Evolutionary conservation across 2,797 vertebrate genomes (phyloP), one percentile per base, ranked within the genome.

Genomic region (Erpetoichthys calabaricus): DNA sequence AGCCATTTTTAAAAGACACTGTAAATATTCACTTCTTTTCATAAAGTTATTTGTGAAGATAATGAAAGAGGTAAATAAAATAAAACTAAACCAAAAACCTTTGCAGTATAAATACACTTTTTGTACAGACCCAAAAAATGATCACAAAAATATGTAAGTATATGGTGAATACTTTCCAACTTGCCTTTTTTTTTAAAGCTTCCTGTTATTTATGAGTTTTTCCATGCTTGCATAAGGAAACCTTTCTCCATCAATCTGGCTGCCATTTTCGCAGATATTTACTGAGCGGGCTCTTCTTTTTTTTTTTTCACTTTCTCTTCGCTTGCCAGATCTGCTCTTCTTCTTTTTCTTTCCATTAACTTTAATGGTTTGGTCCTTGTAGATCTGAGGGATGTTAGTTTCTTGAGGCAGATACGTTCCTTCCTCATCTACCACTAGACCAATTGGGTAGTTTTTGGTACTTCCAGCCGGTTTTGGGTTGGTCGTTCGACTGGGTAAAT

Each of bases 321-420:
- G 89, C 58, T 91, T 87, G 3, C 90, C 90, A 8, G 85, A 75
- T 60, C 93, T 89, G 44, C 88, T 88, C 70, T 96, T 98, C 70
- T 96, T 98, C 85, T 92, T 97, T 70, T 88, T 94, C 76, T 94
- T 97, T 53, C 83, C 87, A 0, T 83, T 75, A 3, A 67, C 74
- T 78, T 90, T 95, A 46, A 87, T 70, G 1, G 88, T 85, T 66
- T 90, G 91, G 65, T 94, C 90, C 66, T 91, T 91, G 69, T 86
- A 93, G 2, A 81, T 79, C 64, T 87, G 74, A n/a, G 80, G 79
- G 72, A 97, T 97, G 80, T 94, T 88, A 74, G 92, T 97, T 84
- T 98, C 94, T 78, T 97, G 93, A 60, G 91, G 89, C 57, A 96
- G 79, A 73, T 85, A 88, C 65, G 80, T 80, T 55, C 89, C 86